phyloP scores from a whole-genome alignment of 1,140 invertebrate species.

The Onthophagus taurus region DNA sequence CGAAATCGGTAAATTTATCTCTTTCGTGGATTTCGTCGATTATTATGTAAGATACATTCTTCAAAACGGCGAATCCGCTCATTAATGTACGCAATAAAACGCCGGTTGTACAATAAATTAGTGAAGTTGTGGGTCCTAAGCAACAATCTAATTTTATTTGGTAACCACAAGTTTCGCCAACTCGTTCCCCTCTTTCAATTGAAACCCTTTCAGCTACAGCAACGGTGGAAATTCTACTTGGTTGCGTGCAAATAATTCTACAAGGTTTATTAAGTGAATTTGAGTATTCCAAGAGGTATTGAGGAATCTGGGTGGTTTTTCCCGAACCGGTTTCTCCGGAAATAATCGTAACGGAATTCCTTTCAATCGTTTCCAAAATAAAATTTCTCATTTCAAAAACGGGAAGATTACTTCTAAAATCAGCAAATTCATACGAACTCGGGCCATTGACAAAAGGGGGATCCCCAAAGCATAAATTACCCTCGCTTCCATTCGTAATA shows the following conservation, averaged over 20 bases:
- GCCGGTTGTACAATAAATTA: conserved; percentile 89
- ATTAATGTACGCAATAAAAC: conserved; percentile 80
- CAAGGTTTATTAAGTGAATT: conserved; percentile 55
- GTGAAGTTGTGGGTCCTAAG: conserved; percentile 66
- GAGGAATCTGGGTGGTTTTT: conserved; percentile 87
- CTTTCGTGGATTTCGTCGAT: conserved; percentile 94
- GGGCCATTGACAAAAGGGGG: conserved; percentile 3
- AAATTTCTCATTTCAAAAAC: conserved; percentile 43
- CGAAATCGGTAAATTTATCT: conserved; percentile 86
- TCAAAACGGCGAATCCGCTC: conserved; percentile 47
- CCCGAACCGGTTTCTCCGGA: conserved; percentile 79
- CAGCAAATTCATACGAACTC: conserved; percentile 41
- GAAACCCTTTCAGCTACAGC: conserved; percentile 74
- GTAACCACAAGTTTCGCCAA: conserved; percentile 86
- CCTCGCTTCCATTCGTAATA: background rate
- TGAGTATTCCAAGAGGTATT: conserved; percentile 79
- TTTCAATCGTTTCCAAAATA: conserved; percentile 43
- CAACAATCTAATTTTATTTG: conserved; percentile 84
- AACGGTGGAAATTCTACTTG: conserved; percentile 81
- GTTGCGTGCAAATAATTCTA: conserved; percentile 88
- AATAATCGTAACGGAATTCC: conserved; percentile 55
- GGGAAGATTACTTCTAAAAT: conserved; percentile 49
- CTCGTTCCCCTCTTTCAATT: conserved; percentile 73
- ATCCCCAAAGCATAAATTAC: conserved; percentile 4
- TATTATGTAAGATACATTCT: conserved; percentile 70